Percentiles rank a stretch among this genome's conserved stretches.
phyloP scores from a whole-genome alignment of 2,888 invertebrate species.

The Lycocerus yunnanus region DNA sequence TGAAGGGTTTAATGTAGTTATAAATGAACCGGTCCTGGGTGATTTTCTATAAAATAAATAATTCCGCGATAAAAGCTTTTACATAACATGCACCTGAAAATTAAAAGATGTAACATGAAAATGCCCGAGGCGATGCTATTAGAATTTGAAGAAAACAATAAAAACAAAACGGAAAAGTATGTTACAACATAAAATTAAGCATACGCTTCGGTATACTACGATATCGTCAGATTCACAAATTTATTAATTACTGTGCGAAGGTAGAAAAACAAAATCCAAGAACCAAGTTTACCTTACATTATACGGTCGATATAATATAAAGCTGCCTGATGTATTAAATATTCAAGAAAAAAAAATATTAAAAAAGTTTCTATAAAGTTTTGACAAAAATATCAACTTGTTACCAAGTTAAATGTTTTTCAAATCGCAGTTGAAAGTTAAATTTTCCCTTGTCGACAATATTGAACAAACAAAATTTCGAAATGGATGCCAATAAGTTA shows the following conservation, averaged over 20 bases:
- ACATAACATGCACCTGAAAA: background rate
- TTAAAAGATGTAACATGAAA: too few species aligned
- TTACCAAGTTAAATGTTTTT: conserved; percentile 14
- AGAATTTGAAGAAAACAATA: too few species aligned
- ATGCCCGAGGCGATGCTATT: too few species aligned
- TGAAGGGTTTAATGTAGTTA: background rate
- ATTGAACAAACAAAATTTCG: conserved; percentile 27
- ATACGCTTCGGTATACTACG: background rate
- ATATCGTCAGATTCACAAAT: too few species aligned
- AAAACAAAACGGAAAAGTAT: too few species aligned
- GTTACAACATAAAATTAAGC: too few species aligned
- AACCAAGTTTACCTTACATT: too few species aligned
- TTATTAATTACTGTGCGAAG: too few species aligned
- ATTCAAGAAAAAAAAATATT: background rate
- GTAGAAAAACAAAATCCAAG: too few species aligned
- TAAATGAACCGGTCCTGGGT: background rate
- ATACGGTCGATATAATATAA: background rate
- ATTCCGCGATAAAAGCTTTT: background rate
- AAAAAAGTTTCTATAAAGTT: background rate
- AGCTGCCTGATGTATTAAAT: background rate
- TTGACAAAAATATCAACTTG: background rate
- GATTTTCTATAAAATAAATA: background rate
- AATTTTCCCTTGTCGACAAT: conserved; percentile 23
- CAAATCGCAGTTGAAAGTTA: conserved; percentile 18
- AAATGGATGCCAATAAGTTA: conserved; percentile 14